Evolutionary conservation across 2,113 vertebrate species (phyloP), one percentile per base, ranked within the genome.

Genomic region (Melospiza georgiana): DNA sequence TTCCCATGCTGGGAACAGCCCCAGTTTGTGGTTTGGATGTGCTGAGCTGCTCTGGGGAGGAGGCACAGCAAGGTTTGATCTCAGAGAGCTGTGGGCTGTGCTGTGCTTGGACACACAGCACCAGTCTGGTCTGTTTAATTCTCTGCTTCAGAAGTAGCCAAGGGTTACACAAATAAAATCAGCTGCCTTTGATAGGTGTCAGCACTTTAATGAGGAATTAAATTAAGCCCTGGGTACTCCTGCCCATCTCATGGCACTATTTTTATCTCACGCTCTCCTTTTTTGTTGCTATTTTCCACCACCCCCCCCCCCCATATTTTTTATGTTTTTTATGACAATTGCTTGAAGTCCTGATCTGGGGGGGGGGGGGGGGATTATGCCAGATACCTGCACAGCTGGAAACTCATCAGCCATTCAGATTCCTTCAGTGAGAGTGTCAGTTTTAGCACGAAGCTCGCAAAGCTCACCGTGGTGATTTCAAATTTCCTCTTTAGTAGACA

Each of bases 351-450:
- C 75, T 84, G 76, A 87, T 91, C 94, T 83, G 76, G 87, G 66
- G 31, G 30, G 37, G 61, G 94, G 94, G 31, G 37, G 37, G 30
- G 49, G 61, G 94, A 87, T 94, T 91, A 62, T 54, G 23, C 37
- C 94, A 65, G 83, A 75, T 95, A 71, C 78, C 74, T 94, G 77
- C 92, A 80, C 93, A 87, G 80, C 25, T 61, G 48, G 90, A 95
- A 74, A 46, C 89, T 96, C 91, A 95, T 97, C 84, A 96, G 93
- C 39, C 43, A 96, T 93, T 93, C 75, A 63, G 74, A 94, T 95
- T 95, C 96, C 76, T 95, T 88, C 88, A 86, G 89, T 84, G 87
- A 84, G 90, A 76, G 55, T 77, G 86, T 54, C 87, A 89, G 79
- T 94, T 96, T 84, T 90, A 88, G 43, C 94, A 82, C 22, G 73